phyloP scores from a whole-genome alignment of 2,888 invertebrate genomes.

The Lepeophtheirus nordmannii region DNA sequence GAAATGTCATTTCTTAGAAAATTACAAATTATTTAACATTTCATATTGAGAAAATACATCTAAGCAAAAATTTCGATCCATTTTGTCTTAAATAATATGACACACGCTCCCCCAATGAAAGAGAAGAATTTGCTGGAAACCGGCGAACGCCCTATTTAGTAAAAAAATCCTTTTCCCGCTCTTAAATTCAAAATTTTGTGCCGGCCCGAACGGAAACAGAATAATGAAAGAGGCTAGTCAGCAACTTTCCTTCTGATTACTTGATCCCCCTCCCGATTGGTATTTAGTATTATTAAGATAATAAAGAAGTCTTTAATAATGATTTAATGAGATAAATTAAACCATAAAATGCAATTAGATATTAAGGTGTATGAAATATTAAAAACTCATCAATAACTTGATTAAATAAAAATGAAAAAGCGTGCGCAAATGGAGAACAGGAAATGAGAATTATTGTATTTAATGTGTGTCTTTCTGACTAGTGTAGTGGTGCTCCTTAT shows the following conservation, averaged over 20 bases:
- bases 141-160: constrained; percentile 7
- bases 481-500: not conserved
- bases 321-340: too few species aligned
- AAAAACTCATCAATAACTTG: too few species aligned
- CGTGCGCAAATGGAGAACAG: not conserved
- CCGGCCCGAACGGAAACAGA: constrained; percentile 6
- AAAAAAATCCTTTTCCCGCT: constrained; percentile 3
- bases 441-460: not conserved
- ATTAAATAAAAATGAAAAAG: not conserved
- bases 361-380: too few species aligned
- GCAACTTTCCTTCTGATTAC: not conserved
- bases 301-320: too few species aligned
- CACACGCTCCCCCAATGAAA: constrained; percentile 7
- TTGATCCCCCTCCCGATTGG: too few species aligned
- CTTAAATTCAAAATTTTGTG: constrained; percentile 6
- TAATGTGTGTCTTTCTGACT: not conserved
- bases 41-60: not conserved
- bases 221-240: constrained; percentile 1
- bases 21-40: not conserved
- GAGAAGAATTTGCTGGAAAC: constrained; percentile 8
- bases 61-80: not conserved
- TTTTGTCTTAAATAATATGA: not conserved
- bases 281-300: too few species aligned
- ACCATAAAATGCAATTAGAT: too few species aligned
- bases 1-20: constrained; percentile 4